phyloP scores from a whole-genome alignment of 2,113 vertebrate species.

The Apus apus region DNA sequence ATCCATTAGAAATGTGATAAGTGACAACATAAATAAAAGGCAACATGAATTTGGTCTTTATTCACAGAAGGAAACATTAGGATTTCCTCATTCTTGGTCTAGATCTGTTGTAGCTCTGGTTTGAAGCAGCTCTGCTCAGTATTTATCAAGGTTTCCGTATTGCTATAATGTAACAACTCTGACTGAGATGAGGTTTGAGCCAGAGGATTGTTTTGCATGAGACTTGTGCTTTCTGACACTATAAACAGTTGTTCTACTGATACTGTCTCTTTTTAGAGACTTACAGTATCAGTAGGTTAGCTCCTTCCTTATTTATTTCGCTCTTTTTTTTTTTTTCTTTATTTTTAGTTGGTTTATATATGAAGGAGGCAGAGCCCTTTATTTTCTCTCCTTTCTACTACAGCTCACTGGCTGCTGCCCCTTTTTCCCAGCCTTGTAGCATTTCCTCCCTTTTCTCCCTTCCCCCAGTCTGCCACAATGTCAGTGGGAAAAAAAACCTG shows the following conservation, averaged over 20 bases:
- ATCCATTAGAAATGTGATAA: not conserved
- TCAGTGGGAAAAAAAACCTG: constrained; percentile 57
- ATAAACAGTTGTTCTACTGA: too few relatives aligned
- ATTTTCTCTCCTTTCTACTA: not conserved
- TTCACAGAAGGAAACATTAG: not conserved
- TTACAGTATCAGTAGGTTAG: not conserved
- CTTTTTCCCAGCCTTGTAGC: constrained; percentile 49
- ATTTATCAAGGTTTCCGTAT: rapidly evolving
- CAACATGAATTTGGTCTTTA: not conserved
- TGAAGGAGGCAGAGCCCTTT: not conserved
- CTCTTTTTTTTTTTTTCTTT: too few relatives aligned
- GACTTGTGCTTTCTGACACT: not conserved
- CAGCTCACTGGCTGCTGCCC: constrained; percentile 28
- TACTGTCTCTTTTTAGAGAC: not conserved
- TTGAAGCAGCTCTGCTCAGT: not conserved
- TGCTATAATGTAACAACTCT: not conserved
- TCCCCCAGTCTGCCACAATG: constrained; percentile 31
- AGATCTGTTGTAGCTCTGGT: not conserved
- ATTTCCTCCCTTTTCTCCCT: constrained; percentile 31
- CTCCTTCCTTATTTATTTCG: rapidly evolving
- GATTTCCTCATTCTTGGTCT: not conserved
- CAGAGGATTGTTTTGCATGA: not conserved
- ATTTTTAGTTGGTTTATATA: not conserved
- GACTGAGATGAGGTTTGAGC: not conserved
- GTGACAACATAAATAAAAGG: not conserved